A percentile compares a stretch with the other conserved stretches of the same genome.
Conservation (phyloP, 2,797 vertebrate genomes). For the Notoglanidium macrostoma region DNA sequence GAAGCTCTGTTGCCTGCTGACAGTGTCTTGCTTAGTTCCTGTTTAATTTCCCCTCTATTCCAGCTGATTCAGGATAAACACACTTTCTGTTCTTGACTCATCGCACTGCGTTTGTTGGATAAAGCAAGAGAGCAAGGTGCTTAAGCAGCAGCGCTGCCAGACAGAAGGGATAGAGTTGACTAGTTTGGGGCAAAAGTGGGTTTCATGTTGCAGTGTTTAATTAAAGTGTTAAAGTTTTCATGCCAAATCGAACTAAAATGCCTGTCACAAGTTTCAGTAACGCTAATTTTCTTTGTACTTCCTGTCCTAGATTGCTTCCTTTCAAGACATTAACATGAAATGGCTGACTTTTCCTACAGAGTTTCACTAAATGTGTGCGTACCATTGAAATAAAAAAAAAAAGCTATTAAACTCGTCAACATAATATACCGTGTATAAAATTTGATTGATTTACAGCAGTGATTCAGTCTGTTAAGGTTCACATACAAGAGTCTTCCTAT, state of each 20-base stretch:
- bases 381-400: not conserved
- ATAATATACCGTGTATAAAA: not conserved
- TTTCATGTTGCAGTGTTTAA: not conserved
- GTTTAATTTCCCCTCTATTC: conserved; percentile 29
- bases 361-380: not conserved
- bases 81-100: conserved; percentile 1
- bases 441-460: not conserved
- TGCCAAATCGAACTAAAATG: not conserved
- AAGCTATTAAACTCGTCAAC: not conserved
- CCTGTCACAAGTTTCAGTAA: not conserved
- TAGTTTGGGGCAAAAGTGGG: too few relatives aligned
- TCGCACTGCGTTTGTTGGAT: not conserved
- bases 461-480: not conserved
- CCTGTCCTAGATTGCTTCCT: not conserved
- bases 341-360: not conserved
- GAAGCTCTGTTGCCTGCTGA: conserved; percentile 30
- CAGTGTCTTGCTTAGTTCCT: conserved; percentile 29
- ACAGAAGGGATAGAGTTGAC: not conserved
- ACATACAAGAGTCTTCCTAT: not conserved
- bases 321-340: not conserved
- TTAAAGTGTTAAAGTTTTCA: not conserved
- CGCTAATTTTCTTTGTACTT: not conserved
- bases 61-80: conserved; percentile 35
- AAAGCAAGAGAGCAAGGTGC: not conserved
- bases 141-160: not conserved